Base-by-base conservation (phyloP, 2,888 invertebrate genomes). In the Galerucella pusilla region DNA sequence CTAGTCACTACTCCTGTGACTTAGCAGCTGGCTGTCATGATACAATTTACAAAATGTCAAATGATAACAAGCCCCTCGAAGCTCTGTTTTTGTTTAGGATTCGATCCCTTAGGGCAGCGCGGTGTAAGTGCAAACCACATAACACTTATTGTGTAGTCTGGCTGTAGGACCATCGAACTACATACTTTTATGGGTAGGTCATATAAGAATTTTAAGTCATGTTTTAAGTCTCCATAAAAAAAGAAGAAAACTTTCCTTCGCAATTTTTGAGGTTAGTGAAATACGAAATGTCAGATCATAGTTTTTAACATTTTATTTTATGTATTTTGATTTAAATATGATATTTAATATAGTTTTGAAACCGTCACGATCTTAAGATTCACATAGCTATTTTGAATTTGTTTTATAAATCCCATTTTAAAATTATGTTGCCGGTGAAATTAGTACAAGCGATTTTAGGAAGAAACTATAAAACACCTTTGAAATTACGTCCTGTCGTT, bases 401-500 rank as follows among this genome's bases (percentile, higher is more conserved):
- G 6, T 20, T 45, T 12, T 25, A 45, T 45, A 35, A n/a, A 4
- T 16, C 46, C 3, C n/a, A 65, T 42, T 59, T 60, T 11, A 69
- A 64, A 52, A 73, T 16, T 65, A 80, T 80, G 80, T 54, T 77
- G 16, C 74, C 78, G 52, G 67, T 77, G 12, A 76, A 74, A 70
- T 12, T 80, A 12, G 68, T 76, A 10, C 76, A 77, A 57, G 68
- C 78, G 2, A 14, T 78, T 45, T 20, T 75, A 45, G 74, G 72
- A 45, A 42, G 64, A 46, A 77, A 75, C 60, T 73, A 72, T 35
- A 73, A 75, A 14, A 68, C 75, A 10, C 52, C 76, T 45, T 68
- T 75, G 42, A 80, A 77, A 74, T 57, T 65, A 35, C 75, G 69
- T 9, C 78, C 80, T 16, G 49, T 79, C 35, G 11, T 78, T 46